Base-by-base conservation (phyloP, 2,888 invertebrate genomes). In the Tetranychus piercei region DNA sequence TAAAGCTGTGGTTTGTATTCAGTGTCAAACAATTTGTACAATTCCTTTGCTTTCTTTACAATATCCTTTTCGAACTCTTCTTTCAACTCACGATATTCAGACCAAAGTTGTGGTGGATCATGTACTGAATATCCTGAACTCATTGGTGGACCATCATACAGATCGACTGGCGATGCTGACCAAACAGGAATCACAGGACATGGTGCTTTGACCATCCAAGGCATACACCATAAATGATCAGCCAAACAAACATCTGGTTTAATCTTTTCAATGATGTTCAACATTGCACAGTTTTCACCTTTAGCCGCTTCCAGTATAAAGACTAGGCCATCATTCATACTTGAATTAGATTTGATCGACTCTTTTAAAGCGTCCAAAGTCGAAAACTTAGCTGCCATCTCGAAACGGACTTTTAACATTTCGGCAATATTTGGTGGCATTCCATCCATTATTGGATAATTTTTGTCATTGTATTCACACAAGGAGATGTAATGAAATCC, bases 161-260 rank as follows among this genome's bases (percentile, higher is more conserved):
- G 15, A 5, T 15, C 18, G 2, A 66, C 15, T 43, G 64, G 73
- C 5, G 65, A 44, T 1, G n/a, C 18, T 34, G 73, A 67, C 11
- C 6, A 18, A 6, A 73, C 15, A 1, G 34, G 20, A 73, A 73
- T 66, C 73, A 65, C 65, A 1, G 73, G 73, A 34, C 64, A 34
- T 9, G 44, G 8, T 1, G 73, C 73, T 15, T 43, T 43, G 44
- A 65, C 64, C 1, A 65, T 64, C 23, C 67, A 66, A 6, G 74
- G 74, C 7, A 20, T 74, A 0, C 2, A 1, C 3, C 20, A 9
- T 9, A 45, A 11, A 11, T 20, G n/a, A 22, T 74, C 74, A 0
- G 11, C 20, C 22, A 74, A 34, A 22, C 66, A 67, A 1, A 70
- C 70, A 20, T 74, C 74, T 6, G 74, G 71, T 22, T 74, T 74